Conservation (phyloP, 2,888 invertebrate species). For the Patella ulyssiponensis region DNA sequence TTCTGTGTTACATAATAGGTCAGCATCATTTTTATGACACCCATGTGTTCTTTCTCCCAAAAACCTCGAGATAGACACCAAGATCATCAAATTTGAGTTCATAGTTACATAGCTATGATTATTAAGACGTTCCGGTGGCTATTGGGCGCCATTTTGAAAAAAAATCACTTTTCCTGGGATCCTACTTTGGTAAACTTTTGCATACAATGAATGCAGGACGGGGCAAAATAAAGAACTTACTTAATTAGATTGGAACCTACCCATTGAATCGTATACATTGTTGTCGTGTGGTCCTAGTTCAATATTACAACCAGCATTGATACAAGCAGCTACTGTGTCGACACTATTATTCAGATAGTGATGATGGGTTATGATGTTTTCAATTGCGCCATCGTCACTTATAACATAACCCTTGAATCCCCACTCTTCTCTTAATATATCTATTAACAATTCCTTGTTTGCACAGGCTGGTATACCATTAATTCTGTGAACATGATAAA, state of each 20-base stretch:
- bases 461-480: slow-evolving; percentile 55
- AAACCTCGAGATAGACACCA: no score
- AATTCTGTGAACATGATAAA: slow-evolving; percentile 26
- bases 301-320: slow-evolving; percentile 34
- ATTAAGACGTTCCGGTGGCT: no score
- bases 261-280: slow-evolving; percentile 1
- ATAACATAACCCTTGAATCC: slow-evolving; percentile 52
- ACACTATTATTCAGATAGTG: slow-evolving; percentile 26
- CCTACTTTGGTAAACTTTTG: no score
- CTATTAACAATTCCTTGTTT: slow-evolving; percentile 44
- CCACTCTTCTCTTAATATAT: slow-evolving; percentile 48
- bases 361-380: slow-evolving; percentile 34
- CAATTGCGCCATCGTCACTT: slow-evolving; percentile 48
- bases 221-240: no score
- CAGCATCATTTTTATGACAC: no score
- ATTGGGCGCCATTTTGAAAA: no score
- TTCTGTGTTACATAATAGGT: no score
- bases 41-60: no score
- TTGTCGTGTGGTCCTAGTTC: slow-evolving; percentile 18
- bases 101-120: no score
- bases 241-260: not conserved
- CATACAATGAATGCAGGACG: no score
- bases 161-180: no score
- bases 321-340: slow-evolving; percentile 28
- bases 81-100: no score